phyloP scores from a whole-genome alignment of 2,797 vertebrate genomes.

The Prunella strophiata region DNA sequence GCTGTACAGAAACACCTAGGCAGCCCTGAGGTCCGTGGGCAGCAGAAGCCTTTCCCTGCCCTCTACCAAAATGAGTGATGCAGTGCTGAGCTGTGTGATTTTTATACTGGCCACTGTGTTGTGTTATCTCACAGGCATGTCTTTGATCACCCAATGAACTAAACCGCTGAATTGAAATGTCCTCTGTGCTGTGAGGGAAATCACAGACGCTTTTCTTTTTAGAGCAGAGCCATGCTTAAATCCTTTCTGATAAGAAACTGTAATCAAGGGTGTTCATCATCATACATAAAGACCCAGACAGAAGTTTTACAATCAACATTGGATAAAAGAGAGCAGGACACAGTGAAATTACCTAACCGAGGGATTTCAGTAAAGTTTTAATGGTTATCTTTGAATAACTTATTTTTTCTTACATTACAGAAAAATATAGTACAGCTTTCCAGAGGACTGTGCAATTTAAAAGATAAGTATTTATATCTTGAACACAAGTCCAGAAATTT shows the following conservation, averaged over 20 bases:
- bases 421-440: background rate
- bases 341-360: background rate
- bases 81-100: background rate
- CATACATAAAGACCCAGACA: background rate
- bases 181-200: background rate
- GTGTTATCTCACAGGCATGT: background rate
- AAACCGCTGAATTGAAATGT: background rate
- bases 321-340: background rate
- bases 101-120: background rate
- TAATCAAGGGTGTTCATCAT: background rate
- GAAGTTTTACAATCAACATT: background rate
- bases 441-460: background rate
- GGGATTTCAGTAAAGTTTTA: background rate
- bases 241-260: background rate
- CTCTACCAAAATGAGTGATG: background rate
- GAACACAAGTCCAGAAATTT: background rate
- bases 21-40: rapidly evolving
- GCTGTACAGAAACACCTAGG: background rate
- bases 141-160: background rate
- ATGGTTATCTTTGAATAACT: background rate
- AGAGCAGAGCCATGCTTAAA: background rate
- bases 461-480: background rate
- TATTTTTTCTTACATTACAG: background rate
- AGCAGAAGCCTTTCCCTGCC: background rate
- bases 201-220: background rate